Percentiles rank a stretch among this genome's conserved stretches.
Evolutionary conservation across 1,140 invertebrate species (phyloP).

Genomic region (Phymorhynchus buccinoides): DNA sequence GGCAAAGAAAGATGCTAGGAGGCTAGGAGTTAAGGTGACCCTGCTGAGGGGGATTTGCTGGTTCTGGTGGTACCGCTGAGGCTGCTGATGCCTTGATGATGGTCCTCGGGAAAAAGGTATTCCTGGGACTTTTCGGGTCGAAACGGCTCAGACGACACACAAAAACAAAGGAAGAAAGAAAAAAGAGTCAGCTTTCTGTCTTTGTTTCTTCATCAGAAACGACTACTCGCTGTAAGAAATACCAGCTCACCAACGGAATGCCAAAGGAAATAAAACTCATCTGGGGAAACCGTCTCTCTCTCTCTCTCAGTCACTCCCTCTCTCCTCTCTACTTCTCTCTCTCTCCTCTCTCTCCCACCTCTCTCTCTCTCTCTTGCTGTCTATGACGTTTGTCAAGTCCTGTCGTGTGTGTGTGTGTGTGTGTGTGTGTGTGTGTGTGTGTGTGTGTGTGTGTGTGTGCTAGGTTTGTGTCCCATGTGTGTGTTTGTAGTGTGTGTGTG

Average conservation of each 20-base stretch:
- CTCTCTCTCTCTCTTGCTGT: too few species aligned
- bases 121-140: constrained; percentile 10
- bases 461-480: too few species aligned
- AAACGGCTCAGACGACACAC: neutral
- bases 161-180: neutral
- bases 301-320: too few species aligned
- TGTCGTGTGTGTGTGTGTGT: neutral
- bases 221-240: neutral
- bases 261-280: constrained; percentile 9
- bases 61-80: neutral
- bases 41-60: neutral
- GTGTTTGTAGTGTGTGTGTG: too few species aligned
- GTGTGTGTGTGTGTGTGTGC: too few species aligned
- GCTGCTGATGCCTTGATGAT: neutral
- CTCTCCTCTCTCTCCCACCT: too few species aligned
- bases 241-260: neutral
- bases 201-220: neutral
- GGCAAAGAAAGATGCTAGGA: too few species aligned
- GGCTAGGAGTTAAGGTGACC: neutral
- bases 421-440: constrained; percentile 14
- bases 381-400: too few species aligned
- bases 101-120: neutral
- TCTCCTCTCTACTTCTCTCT: too few species aligned
- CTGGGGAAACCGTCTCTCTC: neutral
- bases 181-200: neutral